phyloP scores from a whole-genome alignment of 2,113 vertebrate genomes.

The Motacilla alba region DNA sequence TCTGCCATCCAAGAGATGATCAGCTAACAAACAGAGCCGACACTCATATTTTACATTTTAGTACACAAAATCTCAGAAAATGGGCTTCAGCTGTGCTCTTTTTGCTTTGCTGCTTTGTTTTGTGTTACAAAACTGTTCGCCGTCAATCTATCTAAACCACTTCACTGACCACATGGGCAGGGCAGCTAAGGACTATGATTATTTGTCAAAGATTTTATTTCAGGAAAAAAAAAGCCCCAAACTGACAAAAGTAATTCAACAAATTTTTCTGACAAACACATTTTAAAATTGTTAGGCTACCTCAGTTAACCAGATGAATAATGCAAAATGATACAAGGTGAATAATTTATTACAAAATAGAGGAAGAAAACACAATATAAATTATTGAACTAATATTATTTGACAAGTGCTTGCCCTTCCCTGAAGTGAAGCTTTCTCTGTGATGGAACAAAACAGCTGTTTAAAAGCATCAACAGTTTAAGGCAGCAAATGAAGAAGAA shows the following conservation, averaged over 20 bases:
- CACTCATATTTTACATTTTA: background rate
- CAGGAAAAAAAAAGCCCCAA: background rate
- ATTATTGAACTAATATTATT: slow-evolving; percentile 65
- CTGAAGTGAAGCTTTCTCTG: slow-evolving; percentile 41
- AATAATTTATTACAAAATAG: slow-evolving; percentile 64
- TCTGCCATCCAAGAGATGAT: background rate
- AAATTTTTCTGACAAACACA: slow-evolving; percentile 42
- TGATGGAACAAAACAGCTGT: slow-evolving; percentile 51
- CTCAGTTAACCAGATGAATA: slow-evolving; percentile 55
- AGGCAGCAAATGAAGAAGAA: slow-evolving; percentile 52
- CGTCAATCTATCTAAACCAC: slow-evolving; percentile 8
- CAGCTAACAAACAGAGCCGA: background rate
- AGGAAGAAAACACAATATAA: background rate
- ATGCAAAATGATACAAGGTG: slow-evolving; percentile 45
- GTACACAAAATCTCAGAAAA: background rate
- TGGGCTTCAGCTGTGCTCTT: background rate
- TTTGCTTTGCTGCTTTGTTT: background rate
- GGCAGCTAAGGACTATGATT: slow-evolving; percentile 8
- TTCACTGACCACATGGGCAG: background rate
- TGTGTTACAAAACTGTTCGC: background rate
- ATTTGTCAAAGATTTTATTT: slow-evolving; percentile 29
- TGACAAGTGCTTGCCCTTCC: slow-evolving; percentile 60
- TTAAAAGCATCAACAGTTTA: slow-evolving; percentile 58
- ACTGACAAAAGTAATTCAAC: slow-evolving; percentile 42
- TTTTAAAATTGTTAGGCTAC: slow-evolving; percentile 34